phyloP scores from a whole-genome alignment of 2,797 vertebrate genomes.

The Alcedo atthis region DNA sequence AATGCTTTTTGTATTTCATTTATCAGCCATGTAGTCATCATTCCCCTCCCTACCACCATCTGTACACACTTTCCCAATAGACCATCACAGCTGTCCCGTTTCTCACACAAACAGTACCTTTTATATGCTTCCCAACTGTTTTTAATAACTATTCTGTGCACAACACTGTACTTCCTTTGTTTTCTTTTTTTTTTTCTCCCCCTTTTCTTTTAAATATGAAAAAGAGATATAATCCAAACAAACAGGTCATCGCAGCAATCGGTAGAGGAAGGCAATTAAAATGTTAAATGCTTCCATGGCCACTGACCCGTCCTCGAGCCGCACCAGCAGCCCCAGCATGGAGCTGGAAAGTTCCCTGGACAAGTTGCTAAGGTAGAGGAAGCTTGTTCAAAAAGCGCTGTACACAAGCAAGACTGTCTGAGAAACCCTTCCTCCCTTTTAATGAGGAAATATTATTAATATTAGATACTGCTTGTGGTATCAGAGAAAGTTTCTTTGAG shows the following conservation, averaged over 20 bases:
- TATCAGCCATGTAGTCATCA: conserved; percentile 84
- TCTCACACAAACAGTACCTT: conserved; percentile 82
- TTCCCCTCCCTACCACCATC: conserved; percentile 81
- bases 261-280: conserved; percentile 35
- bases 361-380: neutral
- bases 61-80: conserved; percentile 87
- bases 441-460: neutral
- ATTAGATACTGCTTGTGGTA: neutral
- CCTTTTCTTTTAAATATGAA: neutral
- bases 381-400: neutral
- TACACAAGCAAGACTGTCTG: neutral
- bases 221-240: conserved; percentile 64
- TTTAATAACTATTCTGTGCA: conserved; percentile 70
- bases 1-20: conserved; percentile 80
- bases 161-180: conserved; percentile 77
- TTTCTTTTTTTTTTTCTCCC: neutral
- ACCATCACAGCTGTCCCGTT: conserved; percentile 86
- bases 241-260: conserved; percentile 47
- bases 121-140: conserved; percentile 79
- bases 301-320: neutral
- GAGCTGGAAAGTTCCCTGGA: conserved; percentile 33
- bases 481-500: neutral
- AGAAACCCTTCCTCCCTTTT: neutral
- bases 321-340: neutral
- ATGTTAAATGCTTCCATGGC: conserved; percentile 12